Evolutionary conservation across 2,888 invertebrate species (phyloP).

Genomic region (Mesoligia furuncula): DNA sequence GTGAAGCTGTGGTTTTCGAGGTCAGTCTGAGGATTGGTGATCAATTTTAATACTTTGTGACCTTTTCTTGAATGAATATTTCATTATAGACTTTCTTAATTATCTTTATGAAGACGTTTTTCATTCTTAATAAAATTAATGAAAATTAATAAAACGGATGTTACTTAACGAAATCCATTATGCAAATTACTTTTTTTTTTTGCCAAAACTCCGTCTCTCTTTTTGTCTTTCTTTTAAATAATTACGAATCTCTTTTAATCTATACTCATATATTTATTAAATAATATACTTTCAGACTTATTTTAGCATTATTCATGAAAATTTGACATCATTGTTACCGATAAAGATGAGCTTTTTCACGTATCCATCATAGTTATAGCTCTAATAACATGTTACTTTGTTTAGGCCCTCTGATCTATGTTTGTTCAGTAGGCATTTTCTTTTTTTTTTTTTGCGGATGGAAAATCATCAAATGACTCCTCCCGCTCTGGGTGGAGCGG

Average conservation of each 20-base stretch:
- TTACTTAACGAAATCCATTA: conserved; percentile 28
- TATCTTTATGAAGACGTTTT: conserved; percentile 11
- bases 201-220: background rate
- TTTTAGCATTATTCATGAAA: too few relatives aligned
- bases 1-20: background rate
- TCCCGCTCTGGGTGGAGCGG: too few relatives aligned
- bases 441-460: too few relatives aligned
- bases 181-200: conserved; percentile 37
- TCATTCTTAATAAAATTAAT: conserved; percentile 6
- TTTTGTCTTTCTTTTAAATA: conserved; percentile 17
- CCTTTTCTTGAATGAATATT: background rate
- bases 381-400: too few relatives aligned
- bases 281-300: too few relatives aligned
- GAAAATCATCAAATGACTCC: too few relatives aligned
- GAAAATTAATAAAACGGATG: conserved; percentile 23
- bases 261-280: too few relatives aligned
- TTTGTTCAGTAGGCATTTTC: too few relatives aligned
- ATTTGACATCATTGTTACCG: too few relatives aligned
- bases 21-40: background rate
- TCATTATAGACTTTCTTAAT: background rate
- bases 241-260: conserved; percentile 3
- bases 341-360: too few relatives aligned
- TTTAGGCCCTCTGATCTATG: too few relatives aligned
- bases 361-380: too few relatives aligned
- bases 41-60: background rate